phyloP scores from a whole-genome alignment of 2,888 invertebrate genomes.

The Polydrusus tereticollis region DNA sequence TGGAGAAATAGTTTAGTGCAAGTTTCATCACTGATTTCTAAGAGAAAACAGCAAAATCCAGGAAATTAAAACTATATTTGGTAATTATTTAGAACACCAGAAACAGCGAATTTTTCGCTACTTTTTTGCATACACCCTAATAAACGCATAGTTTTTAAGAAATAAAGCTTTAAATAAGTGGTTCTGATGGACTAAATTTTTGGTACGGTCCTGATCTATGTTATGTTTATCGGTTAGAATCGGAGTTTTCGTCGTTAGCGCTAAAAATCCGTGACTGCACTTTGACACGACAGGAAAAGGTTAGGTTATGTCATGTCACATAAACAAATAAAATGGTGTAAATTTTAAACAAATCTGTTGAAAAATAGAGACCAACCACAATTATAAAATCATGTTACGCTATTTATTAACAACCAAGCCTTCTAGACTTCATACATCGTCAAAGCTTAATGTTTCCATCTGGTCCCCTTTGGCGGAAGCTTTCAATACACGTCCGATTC shows the following conservation, averaged over 20 bases:
- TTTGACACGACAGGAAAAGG: not conserved
- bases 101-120: not conserved
- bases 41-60: no score
- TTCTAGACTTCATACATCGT: not conserved
- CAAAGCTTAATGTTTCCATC: slow-evolving; percentile 50
- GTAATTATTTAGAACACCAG: no score
- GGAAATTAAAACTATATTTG: no score
- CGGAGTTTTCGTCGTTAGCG: not conserved
- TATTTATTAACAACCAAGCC: slow-evolving; percentile 3
- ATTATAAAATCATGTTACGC: slow-evolving; percentile 21
- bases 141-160: not conserved
- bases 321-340: slow-evolving; percentile 26
- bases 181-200: no score
- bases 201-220: not conserved
- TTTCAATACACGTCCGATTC: slow-evolving; percentile 56
- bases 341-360: not conserved
- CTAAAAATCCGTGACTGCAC: not conserved
- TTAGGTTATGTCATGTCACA: slow-evolving; percentile 21
- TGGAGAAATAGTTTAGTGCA: no score
- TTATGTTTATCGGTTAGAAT: no score
- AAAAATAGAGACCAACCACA: not conserved
- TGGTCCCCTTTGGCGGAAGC: slow-evolving; percentile 58
- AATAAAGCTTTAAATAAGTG: no score
- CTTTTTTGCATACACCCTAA: not conserved
- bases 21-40: no score